Percentiles rank a stretch among this genome's conserved stretches.
These are phyloP conservation scores for Pseudococcus longispinus DNA, from an alignment of 2,888 invertebrate genomes.

Conservation along the genomic window DNA sequence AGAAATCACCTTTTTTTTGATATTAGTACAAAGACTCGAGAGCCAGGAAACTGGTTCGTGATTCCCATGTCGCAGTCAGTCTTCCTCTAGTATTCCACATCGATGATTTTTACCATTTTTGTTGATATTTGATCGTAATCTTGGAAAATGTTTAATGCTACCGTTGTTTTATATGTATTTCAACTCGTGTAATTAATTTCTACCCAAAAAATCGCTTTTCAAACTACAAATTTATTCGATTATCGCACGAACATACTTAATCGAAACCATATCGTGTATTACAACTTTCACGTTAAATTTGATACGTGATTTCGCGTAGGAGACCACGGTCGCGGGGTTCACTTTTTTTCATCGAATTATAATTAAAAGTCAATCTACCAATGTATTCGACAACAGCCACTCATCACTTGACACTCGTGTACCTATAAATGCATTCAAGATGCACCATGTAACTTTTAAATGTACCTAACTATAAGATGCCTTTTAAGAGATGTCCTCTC, in stretches of 20 bases:
- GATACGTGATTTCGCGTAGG: not conserved
- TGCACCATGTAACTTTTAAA: not conserved
- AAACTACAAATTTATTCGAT: conserved; percentile 29
- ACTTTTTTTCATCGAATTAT: not conserved
- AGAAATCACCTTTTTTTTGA: not conserved
- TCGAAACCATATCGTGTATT: not conserved
- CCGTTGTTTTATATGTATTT: not conserved
- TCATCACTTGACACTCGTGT: not conserved
- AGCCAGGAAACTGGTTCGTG: conserved; percentile 9
- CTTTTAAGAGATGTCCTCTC: not conserved
- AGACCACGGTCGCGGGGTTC: not conserved
- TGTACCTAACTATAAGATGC: no score
- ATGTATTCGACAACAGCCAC: not conserved
- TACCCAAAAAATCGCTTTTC: not conserved
- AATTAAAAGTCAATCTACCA: conserved; percentile 1
- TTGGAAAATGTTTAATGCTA: conserved; percentile 27
- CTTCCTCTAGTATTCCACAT: not conserved
- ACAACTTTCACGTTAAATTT: conserved; percentile 8
- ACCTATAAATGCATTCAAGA: not conserved
- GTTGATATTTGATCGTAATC: conserved; percentile 21
- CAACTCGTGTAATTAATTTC: conserved; percentile 23
- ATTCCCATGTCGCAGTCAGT: not conserved
- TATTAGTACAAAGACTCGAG: not conserved
- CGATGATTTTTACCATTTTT: conserved; percentile 36
- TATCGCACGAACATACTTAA: not conserved